Base-by-base conservation (phyloP, 2,113 vertebrate species). In the Hippocampus abdominalis region DNA sequence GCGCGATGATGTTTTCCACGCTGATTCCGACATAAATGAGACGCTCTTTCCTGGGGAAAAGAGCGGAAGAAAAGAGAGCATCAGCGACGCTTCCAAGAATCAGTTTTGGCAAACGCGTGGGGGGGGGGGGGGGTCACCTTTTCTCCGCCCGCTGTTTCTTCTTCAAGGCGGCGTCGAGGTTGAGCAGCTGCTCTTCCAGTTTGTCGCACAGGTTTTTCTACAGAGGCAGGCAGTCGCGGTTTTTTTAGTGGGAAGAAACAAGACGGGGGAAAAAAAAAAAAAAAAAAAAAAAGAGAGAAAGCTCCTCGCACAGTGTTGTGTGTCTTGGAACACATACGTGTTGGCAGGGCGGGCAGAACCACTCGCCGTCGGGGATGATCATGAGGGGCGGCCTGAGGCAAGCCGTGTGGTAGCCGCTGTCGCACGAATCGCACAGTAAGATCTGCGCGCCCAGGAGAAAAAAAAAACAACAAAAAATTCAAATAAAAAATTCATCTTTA, bases 291-390 rank as follows among this genome's bases (percentile, higher is more conserved):
- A 53, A 53, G 0, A n/a, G 21, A 21, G 18, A 16, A 51, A 18
- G 20, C 42, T 3, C 11, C 42, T 44, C 10, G 42, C 42, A 44
- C 9, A 13, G 2, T 15, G 10, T 3, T 44, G 2, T 11, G 9
- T 44, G 2, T 44, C 10, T 12, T 44, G 9, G 32, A 44, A n/a
- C 56, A 85, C 94, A 44, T 94, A 99, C 97, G 7, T 99, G 97
- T 71, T 98, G 97, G 82, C 97, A 99, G 18, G 97, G 97, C 0
- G 97, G 95, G 78, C 97, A 99, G 89, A 96, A 98, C 97, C 97
- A 99, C 60, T 99, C 97, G 79, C 97, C 97, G 0, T 98, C 96
- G 0, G 97, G 97, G 85, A 99, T 98, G 77, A 98, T 92, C 97
- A 99, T 98, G 88, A 99, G 87, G 0, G 97, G 97, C 16, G 97